Conservation (phyloP, 2,797 vertebrate species). For the Vespertilio murinus region DNA sequence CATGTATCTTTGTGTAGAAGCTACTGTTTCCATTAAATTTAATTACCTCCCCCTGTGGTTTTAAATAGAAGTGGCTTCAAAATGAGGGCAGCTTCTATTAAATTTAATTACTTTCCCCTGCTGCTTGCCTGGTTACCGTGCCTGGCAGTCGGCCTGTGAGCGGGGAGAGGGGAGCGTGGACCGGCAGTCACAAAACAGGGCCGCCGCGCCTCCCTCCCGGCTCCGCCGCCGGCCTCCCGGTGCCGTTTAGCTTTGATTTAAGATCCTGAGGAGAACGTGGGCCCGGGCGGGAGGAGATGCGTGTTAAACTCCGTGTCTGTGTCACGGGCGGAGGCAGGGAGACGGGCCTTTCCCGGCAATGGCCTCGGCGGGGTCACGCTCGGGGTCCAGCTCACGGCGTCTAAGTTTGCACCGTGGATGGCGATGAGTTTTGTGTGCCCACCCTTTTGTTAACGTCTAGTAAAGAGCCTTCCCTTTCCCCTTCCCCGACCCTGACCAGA, state of each 20-base stretch:
- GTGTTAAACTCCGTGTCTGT: neutral
- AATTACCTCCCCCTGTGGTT: constrained; percentile 82
- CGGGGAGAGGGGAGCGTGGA: constrained; percentile 68
- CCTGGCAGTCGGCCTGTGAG: constrained; percentile 71
- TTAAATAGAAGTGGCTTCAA: constrained; percentile 82
- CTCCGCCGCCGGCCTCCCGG: neutral
- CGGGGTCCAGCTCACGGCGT: constrained; percentile 4
- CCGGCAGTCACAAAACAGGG: constrained; percentile 34
- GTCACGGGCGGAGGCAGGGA: neutral
- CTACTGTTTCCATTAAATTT: constrained; percentile 82
- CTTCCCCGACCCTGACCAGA: constrained; percentile 6
- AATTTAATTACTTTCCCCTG: constrained; percentile 82
- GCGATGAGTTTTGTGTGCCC: neutral
- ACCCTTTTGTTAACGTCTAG: neutral
- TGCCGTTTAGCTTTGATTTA: neutral
- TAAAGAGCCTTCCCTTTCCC: neutral
- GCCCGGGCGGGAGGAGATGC: neutral
- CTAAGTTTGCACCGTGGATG: neutral
- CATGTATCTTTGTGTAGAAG: constrained; percentile 83
- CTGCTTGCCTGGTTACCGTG: constrained; percentile 63
- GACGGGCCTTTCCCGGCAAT: neutral
- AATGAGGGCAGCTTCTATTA: constrained; percentile 81
- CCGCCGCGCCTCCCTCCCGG: neutral
- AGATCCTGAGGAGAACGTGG: neutral
- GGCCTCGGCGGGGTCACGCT: neutral